Percentiles rank a stretch among this genome's conserved stretches.
Evolutionary conservation across 1,140 invertebrate species (phyloP).

Genomic region (Papilio polytes): DNA sequence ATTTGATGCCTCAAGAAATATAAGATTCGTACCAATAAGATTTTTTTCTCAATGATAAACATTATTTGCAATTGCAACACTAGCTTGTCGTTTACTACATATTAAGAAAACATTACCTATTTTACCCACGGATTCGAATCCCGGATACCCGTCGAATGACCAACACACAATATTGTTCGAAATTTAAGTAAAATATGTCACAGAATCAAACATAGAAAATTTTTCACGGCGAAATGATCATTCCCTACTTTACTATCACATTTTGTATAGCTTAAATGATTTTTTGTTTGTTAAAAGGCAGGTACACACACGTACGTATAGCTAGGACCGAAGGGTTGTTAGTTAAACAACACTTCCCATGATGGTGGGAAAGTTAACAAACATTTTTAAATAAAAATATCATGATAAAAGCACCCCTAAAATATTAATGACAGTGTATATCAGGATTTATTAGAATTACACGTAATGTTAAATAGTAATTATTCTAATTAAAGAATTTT

Average conservation of each 20-base stretch:
- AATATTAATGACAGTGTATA: background rate
- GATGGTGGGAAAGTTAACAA: background rate
- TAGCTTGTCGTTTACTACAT: background rate
- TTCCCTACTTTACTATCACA: background rate
- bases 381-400: background rate
- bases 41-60: background rate
- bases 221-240: background rate
- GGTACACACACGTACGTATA: background rate
- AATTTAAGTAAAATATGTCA: background rate
- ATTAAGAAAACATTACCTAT: no score
- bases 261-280: background rate
- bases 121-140: no score
- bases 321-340: background rate
- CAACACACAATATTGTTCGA: background rate
- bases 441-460: no score
- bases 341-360: background rate
- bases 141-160: no score
- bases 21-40: background rate
- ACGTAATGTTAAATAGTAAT: no score
- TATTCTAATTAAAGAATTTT: no score
- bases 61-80: background rate
- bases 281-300: background rate
- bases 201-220: background rate
- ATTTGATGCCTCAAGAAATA: constrained; percentile 16
- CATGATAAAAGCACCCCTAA: background rate